A percentile compares a stretch with the other conserved stretches of the same genome.
Conservation (phyloP, 1,140 invertebrate genomes). For the Tetramorium parvispinum region DNA sequence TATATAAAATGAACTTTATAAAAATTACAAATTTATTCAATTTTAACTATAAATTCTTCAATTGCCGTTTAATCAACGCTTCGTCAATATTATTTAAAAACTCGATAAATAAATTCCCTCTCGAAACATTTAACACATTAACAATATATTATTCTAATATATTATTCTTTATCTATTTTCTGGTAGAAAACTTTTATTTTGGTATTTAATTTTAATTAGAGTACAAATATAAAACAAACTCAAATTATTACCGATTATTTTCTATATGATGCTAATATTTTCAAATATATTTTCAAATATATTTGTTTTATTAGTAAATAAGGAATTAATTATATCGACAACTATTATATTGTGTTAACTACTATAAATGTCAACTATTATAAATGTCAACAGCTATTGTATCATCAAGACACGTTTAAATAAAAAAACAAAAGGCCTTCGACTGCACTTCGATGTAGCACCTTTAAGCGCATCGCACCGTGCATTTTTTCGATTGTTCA, state of each 20-base stretch:
- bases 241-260: background rate
- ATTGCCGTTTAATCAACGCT: background rate
- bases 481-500: slow-evolving; percentile 41
- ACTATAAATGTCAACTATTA: background rate
- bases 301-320: slow-evolving; percentile 10
- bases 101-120: background rate
- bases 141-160: no score
- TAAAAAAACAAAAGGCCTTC: background rate
- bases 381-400: background rate
- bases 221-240: background rate
- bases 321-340: background rate
- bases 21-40: background rate
- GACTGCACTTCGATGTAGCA: background rate
- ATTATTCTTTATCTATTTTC: background rate
- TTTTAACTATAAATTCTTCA: background rate
- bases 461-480: slow-evolving; percentile 10
- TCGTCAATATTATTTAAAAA: slow-evolving; percentile 9
- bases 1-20: background rate
- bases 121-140: background rate
- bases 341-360: background rate
- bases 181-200: background rate
- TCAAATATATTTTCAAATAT: background rate
- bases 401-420: background rate
- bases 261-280: background rate
- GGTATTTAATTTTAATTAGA: background rate